Conservation (phyloP, 2,888 invertebrate species). For the Polymixis lichenea region DNA sequence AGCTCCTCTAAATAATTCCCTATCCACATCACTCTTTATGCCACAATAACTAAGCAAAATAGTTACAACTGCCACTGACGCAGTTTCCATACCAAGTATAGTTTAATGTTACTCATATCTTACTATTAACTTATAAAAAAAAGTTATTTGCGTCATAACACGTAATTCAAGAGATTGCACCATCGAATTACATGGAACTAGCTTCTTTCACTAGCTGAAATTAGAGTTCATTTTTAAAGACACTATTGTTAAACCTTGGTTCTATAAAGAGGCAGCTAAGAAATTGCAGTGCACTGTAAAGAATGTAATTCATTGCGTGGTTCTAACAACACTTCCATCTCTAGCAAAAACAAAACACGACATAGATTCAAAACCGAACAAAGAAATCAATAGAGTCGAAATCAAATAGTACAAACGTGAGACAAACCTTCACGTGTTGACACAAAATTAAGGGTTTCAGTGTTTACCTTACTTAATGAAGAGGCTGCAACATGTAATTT, state of each 20-base stretch:
- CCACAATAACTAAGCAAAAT: slow-evolving; percentile 12
- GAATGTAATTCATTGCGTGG: slow-evolving; percentile 32
- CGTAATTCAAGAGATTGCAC: slow-evolving; percentile 22
- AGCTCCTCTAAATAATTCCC: background rate
- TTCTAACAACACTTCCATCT: background rate
- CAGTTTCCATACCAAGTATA: slow-evolving; percentile 23
- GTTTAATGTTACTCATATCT: slow-evolving; percentile 31
- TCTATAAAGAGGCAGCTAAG: slow-evolving; percentile 8
- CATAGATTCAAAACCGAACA: slow-evolving; percentile 38
- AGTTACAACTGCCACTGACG: slow-evolving; percentile 30
- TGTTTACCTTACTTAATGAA: slow-evolving; percentile 75
- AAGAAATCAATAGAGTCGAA: slow-evolving; percentile 8
- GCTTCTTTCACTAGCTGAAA: background rate
- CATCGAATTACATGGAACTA: background rate
- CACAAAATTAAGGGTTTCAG: slow-evolving; percentile 65
- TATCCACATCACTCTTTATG: background rate
- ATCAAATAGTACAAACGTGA: slow-evolving; percentile 33
- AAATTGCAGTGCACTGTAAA: background rate
- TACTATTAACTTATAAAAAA: slow-evolving; percentile 41
- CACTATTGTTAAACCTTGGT: background rate
- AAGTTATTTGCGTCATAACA: slow-evolving; percentile 52
- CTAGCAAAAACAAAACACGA: slow-evolving; percentile 6
- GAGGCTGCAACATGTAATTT: slow-evolving; percentile 76
- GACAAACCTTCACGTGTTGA: slow-evolving; percentile 64
- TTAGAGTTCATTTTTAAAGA: slow-evolving; percentile 19